Evolutionary conservation across 2,888 invertebrate genomes (phyloP).

Genomic region (Ischnura elegans): DNA sequence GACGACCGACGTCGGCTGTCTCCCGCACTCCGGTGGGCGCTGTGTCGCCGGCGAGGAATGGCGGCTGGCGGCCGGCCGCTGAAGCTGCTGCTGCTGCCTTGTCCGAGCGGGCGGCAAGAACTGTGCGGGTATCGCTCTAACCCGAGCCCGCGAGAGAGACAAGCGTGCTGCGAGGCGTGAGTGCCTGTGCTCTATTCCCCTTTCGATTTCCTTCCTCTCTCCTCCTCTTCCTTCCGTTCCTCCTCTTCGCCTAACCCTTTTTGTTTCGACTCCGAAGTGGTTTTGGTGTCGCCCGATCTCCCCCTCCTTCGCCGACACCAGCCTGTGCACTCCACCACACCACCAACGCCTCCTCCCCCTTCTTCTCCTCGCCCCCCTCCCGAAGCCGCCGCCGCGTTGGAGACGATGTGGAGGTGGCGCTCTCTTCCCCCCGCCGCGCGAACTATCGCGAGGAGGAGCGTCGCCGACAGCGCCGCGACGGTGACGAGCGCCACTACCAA

Average conservation of each 20-base stretch:
- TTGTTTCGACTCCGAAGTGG: conserved; percentile 53
- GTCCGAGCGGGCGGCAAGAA: conserved; percentile 36
- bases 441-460: conserved; percentile 32
- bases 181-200: conserved; percentile 7
- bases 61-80: conserved; percentile 1
- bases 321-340: conserved; percentile 37
- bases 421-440: background rate
- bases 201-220: conserved; percentile 34
- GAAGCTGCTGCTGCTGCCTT: conserved; percentile 5
- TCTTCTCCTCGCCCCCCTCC: conserved; percentile 15
- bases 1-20: conserved; percentile 46
- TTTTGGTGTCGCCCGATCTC: conserved; percentile 52
- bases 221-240: conserved; percentile 56
- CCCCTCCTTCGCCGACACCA: conserved; percentile 42
- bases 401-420: conserved; percentile 20
- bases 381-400: background rate
- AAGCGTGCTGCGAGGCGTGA: no score
- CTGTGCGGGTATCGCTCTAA: conserved; percentile 11
- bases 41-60: conserved; percentile 32
- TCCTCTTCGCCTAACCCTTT: conserved; percentile 62
- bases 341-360: conserved; percentile 33
- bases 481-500: background rate
- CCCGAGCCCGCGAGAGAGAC: conserved; percentile 7
- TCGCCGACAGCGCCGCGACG: conserved; percentile 7
- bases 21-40: conserved; percentile 2